Evolutionary conservation across 2,113 vertebrate species (phyloP), one percentile per base, ranked within the genome.

Genomic region (Corythornis cristatus): DNA sequence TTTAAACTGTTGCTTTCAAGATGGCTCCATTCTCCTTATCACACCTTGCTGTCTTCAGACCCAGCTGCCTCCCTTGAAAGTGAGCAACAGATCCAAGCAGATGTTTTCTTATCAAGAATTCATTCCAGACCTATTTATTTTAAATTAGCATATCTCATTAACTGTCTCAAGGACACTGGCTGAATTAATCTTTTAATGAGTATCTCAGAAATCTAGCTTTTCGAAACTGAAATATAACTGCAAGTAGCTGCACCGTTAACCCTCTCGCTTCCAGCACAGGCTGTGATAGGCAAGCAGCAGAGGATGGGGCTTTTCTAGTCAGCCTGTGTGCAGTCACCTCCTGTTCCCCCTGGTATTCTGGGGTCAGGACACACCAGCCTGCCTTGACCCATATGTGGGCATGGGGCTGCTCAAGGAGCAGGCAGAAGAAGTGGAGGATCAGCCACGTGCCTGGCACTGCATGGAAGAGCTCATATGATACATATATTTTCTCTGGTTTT

Each of bases 31-130:
- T 20, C 64, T 86, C 29, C 74, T 97, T 89, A 95, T 90, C 68
- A 0, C 45, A 88, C 78, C 66, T 94, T 53, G 65, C 80, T 93
- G 79, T 93, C 86, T 97, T 95, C 95, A 96, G 83, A 92, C 22
- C 7, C 53, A 75, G 85, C 53, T 95, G 85, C 86, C 77, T 97
- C 84, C 77, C 95, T 86, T 90, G 89, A 93, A 97, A 96, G 83
- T n/a, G 84, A 89, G 76, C 88, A 92, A 72, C 83, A 91, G 93
- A 96, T 74, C 77, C 92, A 96, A 95, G 86, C 95, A 98, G 96
- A 97, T 98, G 96, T 98, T 98, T 98, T 97, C 96, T 97, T 97
- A 97, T 97, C 97, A 97, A 94, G 93, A 95, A 98, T 97, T 98
- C 95, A 97, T 95, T 95, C 93, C 92, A 97, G 93, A 92, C 76